Percentiles rank a stretch among this genome's conserved stretches.
phyloP scores from a whole-genome alignment of 2,797 vertebrate species.

The Lepilemur ruficaudatus region DNA sequence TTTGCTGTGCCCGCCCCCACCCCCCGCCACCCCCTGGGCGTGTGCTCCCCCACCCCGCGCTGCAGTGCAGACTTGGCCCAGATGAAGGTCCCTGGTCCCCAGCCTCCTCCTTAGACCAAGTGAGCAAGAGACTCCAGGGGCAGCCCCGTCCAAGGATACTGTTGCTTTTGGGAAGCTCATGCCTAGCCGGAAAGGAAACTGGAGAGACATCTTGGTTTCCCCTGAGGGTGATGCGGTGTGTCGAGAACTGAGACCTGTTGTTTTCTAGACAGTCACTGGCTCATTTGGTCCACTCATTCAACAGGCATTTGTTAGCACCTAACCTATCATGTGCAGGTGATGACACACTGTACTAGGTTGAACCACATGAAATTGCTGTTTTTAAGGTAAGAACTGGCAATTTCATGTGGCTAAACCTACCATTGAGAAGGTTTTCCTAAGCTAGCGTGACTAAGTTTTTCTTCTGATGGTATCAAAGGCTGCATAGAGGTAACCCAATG shows the following conservation, averaged over 20 bases:
- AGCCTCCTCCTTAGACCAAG: neutral
- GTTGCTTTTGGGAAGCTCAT: neutral
- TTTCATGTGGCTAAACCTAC: neutral
- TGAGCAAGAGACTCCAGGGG: neutral
- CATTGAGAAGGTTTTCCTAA: neutral
- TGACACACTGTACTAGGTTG: rapidly evolving
- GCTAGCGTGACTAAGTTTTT: neutral
- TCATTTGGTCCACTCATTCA: neutral
- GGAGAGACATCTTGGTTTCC: neutral
- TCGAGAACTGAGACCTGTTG: neutral
- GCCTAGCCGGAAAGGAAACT: neutral
- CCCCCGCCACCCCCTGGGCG: neutral
- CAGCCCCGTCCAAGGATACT: neutral
- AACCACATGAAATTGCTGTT: neutral
- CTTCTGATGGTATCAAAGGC: neutral
- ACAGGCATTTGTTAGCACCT: neutral
- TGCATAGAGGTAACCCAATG: neutral
- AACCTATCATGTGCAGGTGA: neutral
- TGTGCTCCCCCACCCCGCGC: neutral
- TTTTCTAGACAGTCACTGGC: neutral
- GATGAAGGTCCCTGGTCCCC: neutral
- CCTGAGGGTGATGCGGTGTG: rapidly evolving
- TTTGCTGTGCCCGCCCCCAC: rapidly evolving
- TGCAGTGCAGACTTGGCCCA: neutral
- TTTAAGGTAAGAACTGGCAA: neutral